phyloP scores from a whole-genome alignment of 2,113 vertebrate genomes.

The Poeciliopsis occidentalis region DNA sequence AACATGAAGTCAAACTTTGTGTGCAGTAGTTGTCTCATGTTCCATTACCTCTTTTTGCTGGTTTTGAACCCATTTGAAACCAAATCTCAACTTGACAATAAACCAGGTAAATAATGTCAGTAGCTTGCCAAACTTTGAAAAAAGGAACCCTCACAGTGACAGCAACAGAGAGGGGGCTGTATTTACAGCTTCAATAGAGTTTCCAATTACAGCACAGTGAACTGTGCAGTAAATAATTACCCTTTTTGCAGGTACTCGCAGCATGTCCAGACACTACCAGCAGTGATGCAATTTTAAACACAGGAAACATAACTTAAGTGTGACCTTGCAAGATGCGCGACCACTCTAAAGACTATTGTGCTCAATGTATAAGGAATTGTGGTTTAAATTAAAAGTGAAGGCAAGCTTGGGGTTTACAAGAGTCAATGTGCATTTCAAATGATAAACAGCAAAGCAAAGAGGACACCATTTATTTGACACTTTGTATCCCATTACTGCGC shows the following conservation, averaged over 20 bases:
- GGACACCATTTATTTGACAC: not conserved
- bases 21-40: conserved; percentile 30
- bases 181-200: conserved; percentile 76
- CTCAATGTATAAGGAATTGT: conserved; percentile 7
- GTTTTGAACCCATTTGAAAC: conserved; percentile 41
- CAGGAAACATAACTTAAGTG: conserved; percentile 25
- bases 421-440: not conserved
- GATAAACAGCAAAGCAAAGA: not conserved
- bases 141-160: conserved; percentile 51
- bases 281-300: conserved; percentile 43
- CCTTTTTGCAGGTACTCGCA: conserved; percentile 45
- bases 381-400: conserved; percentile 27
- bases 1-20: conserved; percentile 45
- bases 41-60: conserved; percentile 27
- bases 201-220: conserved; percentile 74
- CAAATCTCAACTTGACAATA: conserved; percentile 49
- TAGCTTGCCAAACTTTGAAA: conserved; percentile 38
- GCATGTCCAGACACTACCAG: conserved; percentile 37
- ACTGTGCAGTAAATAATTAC: conserved; percentile 71
- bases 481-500: conserved; percentile 11
- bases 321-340: conserved; percentile 23
- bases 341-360: conserved; percentile 9
- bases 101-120: conserved; percentile 53
- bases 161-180: conserved; percentile 54
- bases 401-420: not conserved